These are phyloP conservation scores for Danio rerio DNA, from an alignment of 2,113 vertebrate species.

Conservation along the genomic window GRCz12tu NC_133188.1:33526001-33526500, in stretches of 20 bases:
- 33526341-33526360: conserved; percentile 55
- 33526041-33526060: conserved; percentile 57
- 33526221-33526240: conserved; percentile 41
- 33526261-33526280: conserved; percentile 46
- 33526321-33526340: conserved; percentile 56
- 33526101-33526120: conserved; percentile 68
- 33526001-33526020: conserved; percentile 41
- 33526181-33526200: conserved; percentile 43
- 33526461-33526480: conserved; percentile 19
- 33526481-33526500: conserved; percentile 46
- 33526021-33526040: conserved; percentile 30
- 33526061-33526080: conserved; percentile 64
- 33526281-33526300: conserved; percentile 70
- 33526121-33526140: conserved; percentile 59
- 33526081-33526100: conserved; percentile 63
- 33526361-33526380: conserved; percentile 46
- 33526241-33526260: conserved; percentile 45
- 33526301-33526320: conserved; percentile 59
- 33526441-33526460: neutral
- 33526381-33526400: conserved; percentile 22
- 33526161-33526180: conserved; percentile 48
- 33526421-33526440: conserved; percentile 1
- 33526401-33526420: conserved; percentile 6
- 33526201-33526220: conserved; percentile 38
- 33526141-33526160: conserved; percentile 62